Conservation (phyloP, 2,797 vertebrate species). For the Chanos chanos region DNA sequence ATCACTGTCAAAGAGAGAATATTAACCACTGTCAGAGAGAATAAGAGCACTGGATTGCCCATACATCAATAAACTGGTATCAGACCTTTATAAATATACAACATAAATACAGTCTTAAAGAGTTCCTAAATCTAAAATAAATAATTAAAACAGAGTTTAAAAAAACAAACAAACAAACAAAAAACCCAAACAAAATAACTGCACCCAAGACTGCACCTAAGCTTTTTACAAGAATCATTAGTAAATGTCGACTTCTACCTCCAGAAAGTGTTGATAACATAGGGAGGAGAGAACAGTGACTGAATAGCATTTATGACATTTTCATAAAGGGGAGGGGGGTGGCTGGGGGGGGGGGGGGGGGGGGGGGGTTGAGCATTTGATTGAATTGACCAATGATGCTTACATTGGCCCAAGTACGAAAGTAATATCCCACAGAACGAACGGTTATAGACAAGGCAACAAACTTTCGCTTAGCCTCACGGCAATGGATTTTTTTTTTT, state of each 20-base stretch:
- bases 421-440: slow-evolving; percentile 9
- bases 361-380: no score
- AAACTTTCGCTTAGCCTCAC: slow-evolving; percentile 24
- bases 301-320: background rate
- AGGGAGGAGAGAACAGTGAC: slow-evolving; percentile 3
- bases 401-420: background rate
- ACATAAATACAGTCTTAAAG: background rate
- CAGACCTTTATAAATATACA: no score
- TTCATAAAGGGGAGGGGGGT: slow-evolving; percentile 7
- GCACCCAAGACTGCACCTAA: no score
- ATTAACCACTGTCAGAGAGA: no score
- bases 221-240: slow-evolving; percentile 4
- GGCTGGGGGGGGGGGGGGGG: no score
- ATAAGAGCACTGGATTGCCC: no score
- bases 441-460: slow-evolving; percentile 18
- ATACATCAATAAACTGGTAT: no score
- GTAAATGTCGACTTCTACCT: slow-evolving; percentile 22
- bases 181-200: no score
- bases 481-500: slow-evolving; percentile 27
- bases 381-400: slow-evolving; percentile 12
- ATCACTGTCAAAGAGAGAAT: no score
- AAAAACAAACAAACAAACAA: no score
- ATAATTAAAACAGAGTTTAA: slow-evolving; percentile 11
- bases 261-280: slow-evolving; percentile 9
- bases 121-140: background rate